Evolutionary conservation across 64 coral and sea anemone species (phyloP).

Genomic region (Actinia equina): DNA sequence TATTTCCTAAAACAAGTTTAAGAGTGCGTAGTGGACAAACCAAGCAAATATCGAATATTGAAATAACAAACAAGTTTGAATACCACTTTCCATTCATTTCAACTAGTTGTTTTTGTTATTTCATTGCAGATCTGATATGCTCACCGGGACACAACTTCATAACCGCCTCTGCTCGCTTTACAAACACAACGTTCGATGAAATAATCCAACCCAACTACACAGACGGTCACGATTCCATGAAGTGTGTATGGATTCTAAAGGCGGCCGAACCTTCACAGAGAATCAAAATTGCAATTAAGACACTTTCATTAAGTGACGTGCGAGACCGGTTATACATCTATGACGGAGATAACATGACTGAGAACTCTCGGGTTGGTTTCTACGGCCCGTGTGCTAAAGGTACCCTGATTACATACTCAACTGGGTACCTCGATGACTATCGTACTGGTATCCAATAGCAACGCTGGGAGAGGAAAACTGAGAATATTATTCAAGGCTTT

Average conservation of each 20-base stretch:
- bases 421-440: background rate
- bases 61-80: too few relatives aligned
- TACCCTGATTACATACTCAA: slow-evolving; percentile 7
- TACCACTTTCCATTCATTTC: too few relatives aligned
- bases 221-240: background rate
- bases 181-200: slow-evolving; percentile 19
- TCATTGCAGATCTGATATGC: background rate
- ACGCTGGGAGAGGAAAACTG: slow-evolving; percentile 7
- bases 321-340: background rate
- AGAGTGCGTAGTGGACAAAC: too few relatives aligned
- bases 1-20: too few relatives aligned
- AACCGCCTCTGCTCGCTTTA: slow-evolving; percentile 11
- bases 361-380: background rate
- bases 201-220: slow-evolving; percentile 11
- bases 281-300: slow-evolving; percentile 2
- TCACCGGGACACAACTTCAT: background rate
- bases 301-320: background rate
- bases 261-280: background rate
- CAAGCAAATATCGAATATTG: too few relatives aligned
- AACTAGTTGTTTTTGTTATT: too few relatives aligned
- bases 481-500: slow-evolving; percentile 7
- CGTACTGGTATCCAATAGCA: slow-evolving; percentile 18
- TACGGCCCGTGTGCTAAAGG: slow-evolving; percentile 16
- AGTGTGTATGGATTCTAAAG: background rate
- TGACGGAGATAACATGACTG: background rate